Evolutionary conservation across 2,888 invertebrate species (phyloP).

Genomic region (Macrosoma leucophasiata): DNA sequence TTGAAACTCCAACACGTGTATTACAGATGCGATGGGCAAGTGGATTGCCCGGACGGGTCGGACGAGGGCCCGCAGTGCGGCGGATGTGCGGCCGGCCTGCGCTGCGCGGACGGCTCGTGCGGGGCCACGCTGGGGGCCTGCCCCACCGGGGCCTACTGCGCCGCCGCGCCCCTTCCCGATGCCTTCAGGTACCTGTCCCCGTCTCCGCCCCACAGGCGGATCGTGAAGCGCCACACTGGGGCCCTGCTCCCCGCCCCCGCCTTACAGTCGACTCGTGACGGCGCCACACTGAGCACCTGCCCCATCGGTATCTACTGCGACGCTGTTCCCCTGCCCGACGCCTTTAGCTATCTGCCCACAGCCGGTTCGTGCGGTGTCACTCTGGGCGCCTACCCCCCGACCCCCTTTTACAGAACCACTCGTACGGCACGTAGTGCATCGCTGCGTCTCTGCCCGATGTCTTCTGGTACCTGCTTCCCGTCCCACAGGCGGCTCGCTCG

Average conservation of each 20-base stretch:
- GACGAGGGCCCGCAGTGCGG: constrained; percentile 79
- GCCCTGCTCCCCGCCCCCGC: no score
- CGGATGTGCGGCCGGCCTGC: constrained; percentile 81
- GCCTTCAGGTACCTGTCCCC: constrained; percentile 46
- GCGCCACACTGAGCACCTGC: no score
- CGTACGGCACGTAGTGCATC: constrained; percentile 63
- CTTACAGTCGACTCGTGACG: no score
- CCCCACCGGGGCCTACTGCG: constrained; percentile 69
- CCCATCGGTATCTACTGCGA: no score
- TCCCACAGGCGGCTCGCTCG: no score
- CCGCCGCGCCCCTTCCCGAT: constrained; percentile 50
- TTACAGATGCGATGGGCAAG: constrained; percentile 83
- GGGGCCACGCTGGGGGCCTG: constrained; percentile 80
- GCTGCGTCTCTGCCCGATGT: constrained; percentile 54
- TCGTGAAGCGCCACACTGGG: no score
- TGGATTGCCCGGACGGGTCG: constrained; percentile 88
- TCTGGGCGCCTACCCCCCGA: no score
- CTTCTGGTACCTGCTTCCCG: no score
- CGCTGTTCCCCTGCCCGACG: constrained; percentile 23
- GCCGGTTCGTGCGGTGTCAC: no score
- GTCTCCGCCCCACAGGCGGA: no score
- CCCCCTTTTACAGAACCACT: no score
- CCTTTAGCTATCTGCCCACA: no score
- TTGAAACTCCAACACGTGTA: background rate
- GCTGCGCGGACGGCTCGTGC: constrained; percentile 77